Percentiles rank a stretch among this genome's conserved stretches.
phyloP scores from a whole-genome alignment of 1,140 invertebrate genomes.

The Heliothis virescens region DNA sequence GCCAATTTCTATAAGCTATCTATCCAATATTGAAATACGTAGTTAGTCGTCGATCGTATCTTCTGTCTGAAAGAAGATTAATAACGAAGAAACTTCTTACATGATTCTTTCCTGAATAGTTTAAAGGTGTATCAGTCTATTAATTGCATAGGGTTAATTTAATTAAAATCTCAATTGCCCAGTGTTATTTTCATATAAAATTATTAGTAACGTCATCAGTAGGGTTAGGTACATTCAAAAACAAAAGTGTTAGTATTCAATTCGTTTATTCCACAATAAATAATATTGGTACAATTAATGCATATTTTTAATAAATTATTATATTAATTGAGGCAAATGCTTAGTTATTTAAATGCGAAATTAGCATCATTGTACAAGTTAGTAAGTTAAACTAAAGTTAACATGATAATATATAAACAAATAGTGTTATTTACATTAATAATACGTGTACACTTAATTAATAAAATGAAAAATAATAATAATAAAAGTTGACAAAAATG shows the following conservation, averaged over 20 bases:
- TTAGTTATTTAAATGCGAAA: slow-evolving; percentile 76
- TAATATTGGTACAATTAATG: slow-evolving; percentile 75
- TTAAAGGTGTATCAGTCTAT: too few species aligned
- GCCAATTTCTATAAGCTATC: too few species aligned
- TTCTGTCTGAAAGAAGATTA: too few species aligned
- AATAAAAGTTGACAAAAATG: slow-evolving; percentile 57
- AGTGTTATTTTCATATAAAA: too few species aligned
- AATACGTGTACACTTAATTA: slow-evolving; percentile 50
- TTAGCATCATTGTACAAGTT: slow-evolving; percentile 64
- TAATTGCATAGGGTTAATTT: too few species aligned
- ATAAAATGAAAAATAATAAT: slow-evolving; percentile 20
- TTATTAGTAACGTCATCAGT: background rate
- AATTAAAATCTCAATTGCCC: too few species aligned
- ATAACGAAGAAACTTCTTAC: too few species aligned
- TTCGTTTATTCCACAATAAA: slow-evolving; percentile 80
- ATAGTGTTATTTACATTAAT: slow-evolving; percentile 77
- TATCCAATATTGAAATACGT: too few species aligned
- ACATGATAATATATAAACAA: slow-evolving; percentile 69
- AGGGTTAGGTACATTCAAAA: slow-evolving; percentile 56
- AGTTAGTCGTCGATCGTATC: too few species aligned
- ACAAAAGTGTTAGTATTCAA: slow-evolving; percentile 64
- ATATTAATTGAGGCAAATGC: slow-evolving; percentile 56
- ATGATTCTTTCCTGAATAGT: too few species aligned
- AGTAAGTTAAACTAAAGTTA: slow-evolving; percentile 63
- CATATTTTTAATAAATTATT: slow-evolving; percentile 60